Conservation (phyloP, 2,113 vertebrate genomes). For the Pterocles orientalis region DNA sequence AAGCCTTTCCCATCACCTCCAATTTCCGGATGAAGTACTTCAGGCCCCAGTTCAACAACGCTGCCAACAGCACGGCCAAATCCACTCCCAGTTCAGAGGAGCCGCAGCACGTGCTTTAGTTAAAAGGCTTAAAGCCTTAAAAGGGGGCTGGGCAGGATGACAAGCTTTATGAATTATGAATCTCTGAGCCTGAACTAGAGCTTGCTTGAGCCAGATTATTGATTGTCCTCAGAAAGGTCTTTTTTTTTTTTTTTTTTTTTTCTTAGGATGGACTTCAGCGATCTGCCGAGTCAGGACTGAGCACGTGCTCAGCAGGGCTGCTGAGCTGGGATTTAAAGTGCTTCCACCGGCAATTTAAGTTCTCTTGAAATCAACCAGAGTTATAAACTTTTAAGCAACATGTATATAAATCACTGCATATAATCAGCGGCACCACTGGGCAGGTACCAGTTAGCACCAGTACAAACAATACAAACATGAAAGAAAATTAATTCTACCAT, state of each 20-base stretch:
- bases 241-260: background rate
- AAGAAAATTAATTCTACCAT: background rate
- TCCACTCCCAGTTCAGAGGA: background rate
- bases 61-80: background rate
- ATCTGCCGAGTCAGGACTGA: background rate
- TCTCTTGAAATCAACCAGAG: background rate
- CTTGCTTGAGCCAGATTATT: background rate
- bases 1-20: background rate
- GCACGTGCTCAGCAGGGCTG: background rate
- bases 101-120: rapidly evolving
- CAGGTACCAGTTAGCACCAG: background rate
- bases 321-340: background rate
- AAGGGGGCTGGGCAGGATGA: background rate
- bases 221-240: background rate
- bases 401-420: background rate
- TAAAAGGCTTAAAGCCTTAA: background rate
- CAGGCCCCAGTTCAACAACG: background rate
- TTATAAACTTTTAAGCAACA: background rate
- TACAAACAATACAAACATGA: background rate
- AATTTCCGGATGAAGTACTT: background rate
- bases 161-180: background rate
- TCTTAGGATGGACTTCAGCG: background rate
- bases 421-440: background rate
- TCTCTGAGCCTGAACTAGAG: rapidly evolving
- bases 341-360: background rate